Evolutionary conservation across 35 echinoderm and acorn worm genomes (phyloP), one percentile per base, ranked within the genome.

Genomic region (Acanthaster planci): DNA sequence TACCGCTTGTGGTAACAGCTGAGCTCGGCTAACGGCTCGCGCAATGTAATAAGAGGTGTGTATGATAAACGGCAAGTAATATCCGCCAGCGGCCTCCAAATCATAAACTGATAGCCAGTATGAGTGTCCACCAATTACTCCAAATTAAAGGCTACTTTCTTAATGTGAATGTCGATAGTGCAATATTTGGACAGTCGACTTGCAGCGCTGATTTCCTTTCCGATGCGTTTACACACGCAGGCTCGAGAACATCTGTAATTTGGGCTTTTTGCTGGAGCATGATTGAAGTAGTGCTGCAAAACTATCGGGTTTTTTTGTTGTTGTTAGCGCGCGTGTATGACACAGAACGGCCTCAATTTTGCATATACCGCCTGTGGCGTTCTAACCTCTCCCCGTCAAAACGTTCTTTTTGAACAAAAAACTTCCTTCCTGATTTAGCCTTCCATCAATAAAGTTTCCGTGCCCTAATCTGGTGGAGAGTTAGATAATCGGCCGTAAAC

Each of bases 71-170:
- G 21, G 23, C 21, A 27, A 26, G 42, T 26, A 29, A 72, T 72
- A 72, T 72, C 29, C 34, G 64, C 64, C 64, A 72, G 10, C 64
- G 64, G 64, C 64, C 42, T 72, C 23, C 64, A 72, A 72, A 72
- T 72, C 26, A 72, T 72, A 21, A 72, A 72, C 64, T 72, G 64
- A 72, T 72, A 72, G 23, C 9, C 10, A 10, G 26, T 19, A 72
- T 72, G 64, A 72, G 64, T 72, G 64, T 72, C 34, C 34, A 14
- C 26, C 64, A 72, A 72, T 72, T 72, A 72, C 64, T 72, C 64
- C 64, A 72, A 72, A 72, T 72, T 72, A 72, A 72, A 72, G 64
- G 34, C 64, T 72, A 72, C 34, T 72, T 72, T 72, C 64, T 34
- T 72, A 72, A 72, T 72, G 64, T 72, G 30, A 34, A 72, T 72